Evolutionary conservation across 1,140 invertebrate genomes (phyloP).

Genomic region (Hycleus cichorii): DNA sequence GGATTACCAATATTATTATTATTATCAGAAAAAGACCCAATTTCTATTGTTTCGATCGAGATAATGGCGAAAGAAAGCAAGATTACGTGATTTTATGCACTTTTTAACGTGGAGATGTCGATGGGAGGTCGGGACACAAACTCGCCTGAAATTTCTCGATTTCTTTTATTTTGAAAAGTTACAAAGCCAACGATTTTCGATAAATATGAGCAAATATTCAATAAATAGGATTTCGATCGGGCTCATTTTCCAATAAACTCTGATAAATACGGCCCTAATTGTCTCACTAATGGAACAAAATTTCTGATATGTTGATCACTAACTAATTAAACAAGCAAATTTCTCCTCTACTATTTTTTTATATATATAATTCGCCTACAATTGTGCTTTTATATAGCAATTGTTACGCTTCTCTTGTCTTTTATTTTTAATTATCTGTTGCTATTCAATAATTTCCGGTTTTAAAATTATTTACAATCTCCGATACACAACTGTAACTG

Average conservation of each 20-base stretch:
- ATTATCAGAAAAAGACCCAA: not conserved
- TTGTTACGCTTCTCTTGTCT: not conserved
- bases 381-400: not conserved
- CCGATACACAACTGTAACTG: conserved; percentile 36
- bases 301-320: no score
- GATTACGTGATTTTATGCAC: not conserved
- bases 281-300: no score
- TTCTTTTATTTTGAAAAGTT: no score
- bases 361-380: no score
- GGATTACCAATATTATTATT: not conserved
- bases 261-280: no score
- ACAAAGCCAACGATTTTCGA: no score
- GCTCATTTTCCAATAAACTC: no score
- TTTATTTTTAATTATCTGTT: not conserved
- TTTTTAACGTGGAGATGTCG: conserved; percentile 4
- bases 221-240: no score
- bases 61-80: not conserved
- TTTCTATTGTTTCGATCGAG: conserved; percentile 3
- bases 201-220: no score
- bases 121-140: conserved; percentile 5
- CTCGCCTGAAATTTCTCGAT: not conserved
- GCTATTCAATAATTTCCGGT: conserved; percentile 4
- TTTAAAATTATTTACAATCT: conserved; percentile 29
- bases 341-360: no score
- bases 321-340: no score